A percentile compares a stretch with the other conserved stretches of the same genome.
phyloP scores from a whole-genome alignment of 2,888 invertebrate species.

The Diarsia rubi region DNA sequence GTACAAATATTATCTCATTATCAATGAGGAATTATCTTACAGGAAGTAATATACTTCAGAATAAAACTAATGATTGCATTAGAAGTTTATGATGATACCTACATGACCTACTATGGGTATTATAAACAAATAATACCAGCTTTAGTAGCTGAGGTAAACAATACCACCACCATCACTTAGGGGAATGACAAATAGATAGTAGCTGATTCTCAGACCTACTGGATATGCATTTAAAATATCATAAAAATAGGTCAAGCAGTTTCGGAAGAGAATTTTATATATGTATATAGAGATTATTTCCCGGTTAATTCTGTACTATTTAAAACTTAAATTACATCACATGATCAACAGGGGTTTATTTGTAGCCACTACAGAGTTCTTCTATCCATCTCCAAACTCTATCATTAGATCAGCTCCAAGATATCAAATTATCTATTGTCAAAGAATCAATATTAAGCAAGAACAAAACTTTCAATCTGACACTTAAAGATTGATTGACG shows the following conservation, averaged over 20 bases:
- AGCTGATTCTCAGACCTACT: too few relatives aligned
- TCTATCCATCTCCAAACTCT: not conserved
- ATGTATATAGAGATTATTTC: too few relatives aligned
- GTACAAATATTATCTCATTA: not conserved
- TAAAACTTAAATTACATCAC: not conserved
- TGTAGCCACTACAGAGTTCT: not conserved
- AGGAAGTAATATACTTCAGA: not conserved
- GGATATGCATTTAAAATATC: too few relatives aligned
- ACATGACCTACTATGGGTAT: too few relatives aligned
- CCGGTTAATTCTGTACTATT: not conserved
- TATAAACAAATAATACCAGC: not conserved
- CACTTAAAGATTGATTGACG: not conserved
- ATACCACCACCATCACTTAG: too few relatives aligned
- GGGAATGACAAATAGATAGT: too few relatives aligned
- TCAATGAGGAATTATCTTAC: too few relatives aligned
- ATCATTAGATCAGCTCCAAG: not conserved
- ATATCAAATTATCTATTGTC: not conserved
- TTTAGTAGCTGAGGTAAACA: too few relatives aligned
- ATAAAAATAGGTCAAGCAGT: too few relatives aligned
- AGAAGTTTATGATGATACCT: not conserved
- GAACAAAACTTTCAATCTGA: not conserved
- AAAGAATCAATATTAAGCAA: not conserved
- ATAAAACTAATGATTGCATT: not conserved
- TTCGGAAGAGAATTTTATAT: too few relatives aligned
- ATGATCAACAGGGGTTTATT: not conserved